Base-by-base conservation (phyloP, 2,888 invertebrate genomes). In the Acronicta psi region DNA sequence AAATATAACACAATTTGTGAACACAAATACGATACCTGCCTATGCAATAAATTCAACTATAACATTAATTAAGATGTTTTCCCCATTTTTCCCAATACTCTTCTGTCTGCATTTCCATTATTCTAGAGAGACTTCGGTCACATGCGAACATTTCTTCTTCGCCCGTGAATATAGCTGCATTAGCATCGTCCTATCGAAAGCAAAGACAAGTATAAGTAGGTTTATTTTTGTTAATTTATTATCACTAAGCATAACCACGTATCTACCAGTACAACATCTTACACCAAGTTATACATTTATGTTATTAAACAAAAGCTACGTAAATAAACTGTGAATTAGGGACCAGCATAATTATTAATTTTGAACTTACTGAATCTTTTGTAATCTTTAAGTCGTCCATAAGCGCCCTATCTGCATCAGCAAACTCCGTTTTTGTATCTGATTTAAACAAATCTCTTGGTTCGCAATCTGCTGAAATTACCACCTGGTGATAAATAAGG, bases 71-170 rank as follows among this genome's bases (percentile, higher is more conserved):
- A 14, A 90, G 71, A 68, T 91, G 83, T 69, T 90, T 95, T 46
- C 96, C 96, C 97, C 97, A 97, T 81, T 96, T 95, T 47, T 97
- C 95, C 99, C 99, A 99, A 89, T 99, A 99, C 71, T 97, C 97
- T 53, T 96, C 96, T 0, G 98, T 97, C 91, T 99, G 98, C 99
- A 99, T 99, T 95, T 99, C 99, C 72, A 97, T 96, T 34, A 99
- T 95, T 68, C 99, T 95, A 0, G 99, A 99, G 23, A 99, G 89
- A 18, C 99, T 99, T 56, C 99, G 95, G 80, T 99, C 98, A 85
- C 97, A 99, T 0, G 99, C 99, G 91, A 99, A 99, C 80, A 98
- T 93, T 93, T 99, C 99, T 90, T 99, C 99, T 87, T 98, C 98
- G 0, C 99, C 99, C 0, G 99, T 99, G 82, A 99, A 99, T 75